These are phyloP conservation scores for Pelmatolapia mariae DNA, from an alignment of 2,113 vertebrate genomes.

Conservation along the genomic window DNA sequence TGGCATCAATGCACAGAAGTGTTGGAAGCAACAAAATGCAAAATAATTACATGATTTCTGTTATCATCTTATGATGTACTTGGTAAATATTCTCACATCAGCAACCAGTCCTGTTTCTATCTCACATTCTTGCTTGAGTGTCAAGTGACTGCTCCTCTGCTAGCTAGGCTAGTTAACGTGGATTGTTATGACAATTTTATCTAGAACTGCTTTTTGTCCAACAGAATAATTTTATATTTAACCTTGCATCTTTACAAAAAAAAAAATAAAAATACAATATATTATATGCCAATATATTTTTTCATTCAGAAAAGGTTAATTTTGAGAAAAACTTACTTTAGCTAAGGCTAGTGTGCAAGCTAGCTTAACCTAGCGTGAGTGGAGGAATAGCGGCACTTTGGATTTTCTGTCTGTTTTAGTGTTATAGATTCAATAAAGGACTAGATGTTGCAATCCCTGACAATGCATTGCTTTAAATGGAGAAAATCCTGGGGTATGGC, in stretches of 20 bases:
- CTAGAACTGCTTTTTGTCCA: neutral
- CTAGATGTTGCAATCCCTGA: neutral
- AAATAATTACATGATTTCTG: neutral
- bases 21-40: neutral
- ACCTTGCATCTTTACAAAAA: accelerated
- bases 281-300: neutral
- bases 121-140: neutral
- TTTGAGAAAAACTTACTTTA: neutral
- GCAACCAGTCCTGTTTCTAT: neutral
- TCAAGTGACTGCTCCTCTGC: neutral
- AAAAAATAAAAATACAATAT: neutral
- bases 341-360: neutral
- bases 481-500: neutral
- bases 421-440: neutral
- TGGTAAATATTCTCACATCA: neutral
- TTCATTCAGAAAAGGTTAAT: neutral
- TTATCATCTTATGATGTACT: neutral
- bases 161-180: neutral
- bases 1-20: accelerated
- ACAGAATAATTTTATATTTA: neutral
- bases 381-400: neutral
- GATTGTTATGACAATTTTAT: neutral
- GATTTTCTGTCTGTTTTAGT: accelerated
- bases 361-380: neutral
- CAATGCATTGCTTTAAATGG: neutral